Evolutionary conservation across 2,888 invertebrate genomes (phyloP).

Genomic region (Plebejus argus): DNA sequence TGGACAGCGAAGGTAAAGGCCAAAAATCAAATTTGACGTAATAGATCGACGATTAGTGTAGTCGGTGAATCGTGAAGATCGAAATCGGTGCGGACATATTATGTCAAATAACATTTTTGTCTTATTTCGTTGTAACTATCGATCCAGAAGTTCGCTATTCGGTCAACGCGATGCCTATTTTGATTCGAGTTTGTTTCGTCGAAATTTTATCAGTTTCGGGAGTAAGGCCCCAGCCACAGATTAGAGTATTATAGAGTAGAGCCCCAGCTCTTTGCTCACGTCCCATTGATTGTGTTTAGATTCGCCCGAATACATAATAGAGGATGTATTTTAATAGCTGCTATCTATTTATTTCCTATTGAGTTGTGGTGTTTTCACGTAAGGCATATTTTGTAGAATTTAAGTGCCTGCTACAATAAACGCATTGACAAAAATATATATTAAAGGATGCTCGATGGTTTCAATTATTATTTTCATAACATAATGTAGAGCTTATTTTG

Average conservation of each 20-base stretch:
- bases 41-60: too few relatives aligned
- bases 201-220: background rate
- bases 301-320: background rate
- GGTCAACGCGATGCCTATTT: background rate
- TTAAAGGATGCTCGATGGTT: too few relatives aligned
- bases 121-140: too few relatives aligned
- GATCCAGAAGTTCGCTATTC: background rate
- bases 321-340: background rate
- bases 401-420: background rate
- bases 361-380: background rate
- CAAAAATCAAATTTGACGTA: too few relatives aligned
- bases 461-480: background rate
- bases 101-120: too few relatives aligned
- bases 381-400: background rate
- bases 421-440: background rate
- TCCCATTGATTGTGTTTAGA: constrained; percentile 16
- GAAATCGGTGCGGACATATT: too few relatives aligned
- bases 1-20: too few relatives aligned
- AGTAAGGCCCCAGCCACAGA: background rate
- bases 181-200: background rate
- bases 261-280: too few relatives aligned
- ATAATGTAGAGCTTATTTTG: background rate
- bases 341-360: background rate
- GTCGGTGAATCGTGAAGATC: too few relatives aligned
- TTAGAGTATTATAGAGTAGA: too few relatives aligned